Evolutionary conservation across 2,888 invertebrate species (phyloP), one percentile per base, ranked within the genome.

Genomic region (Diaprepes abbreviatus): DNA sequence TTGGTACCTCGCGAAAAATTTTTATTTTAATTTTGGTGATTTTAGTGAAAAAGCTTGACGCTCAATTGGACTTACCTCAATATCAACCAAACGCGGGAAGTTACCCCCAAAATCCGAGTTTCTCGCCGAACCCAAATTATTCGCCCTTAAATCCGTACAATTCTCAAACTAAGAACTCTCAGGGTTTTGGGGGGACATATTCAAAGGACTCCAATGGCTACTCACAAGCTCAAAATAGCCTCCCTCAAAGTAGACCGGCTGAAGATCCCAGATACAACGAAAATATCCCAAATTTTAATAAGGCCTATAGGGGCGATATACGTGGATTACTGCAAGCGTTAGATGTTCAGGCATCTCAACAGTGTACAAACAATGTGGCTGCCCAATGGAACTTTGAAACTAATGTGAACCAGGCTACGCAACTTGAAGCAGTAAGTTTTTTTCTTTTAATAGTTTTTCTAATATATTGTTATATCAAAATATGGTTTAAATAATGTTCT

Each of bases 331-430:
- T 94, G 72, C 87, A 89, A 43, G 90, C 91, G 70, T 87, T 93
- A 21, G 94, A 94, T 80, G 88, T 91, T 28, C 89, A 92, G 78
- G 90, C 93, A 7, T 91, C 93, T 0, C 90, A 92, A 80, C 92
- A 93, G 82, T 95, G 94, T 79, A 93, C 93, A 0, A 91, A 90
- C 57, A 94, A 94, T 82, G 94, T 95, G n/a, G 92, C 90, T 0
- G 93, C 93, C 0, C 95, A 95, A 80, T 95, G 95, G 95, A 91
- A 92, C 81, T 95, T 94, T 79, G 94, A 95, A 84, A 94, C 94
- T 3, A 92, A 94, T 79, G 93, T 94, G 36, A 94, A 93, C 83
- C 92, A 93, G 82, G 90, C 87, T 50, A 92, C 93, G 0, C 94
- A 95, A 84, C 85, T 92, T 75, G 91, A 93, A 79, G 94, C 94